Percentiles rank a stretch among this genome's conserved stretches.
phyloP scores from a whole-genome alignment of 2,888 invertebrate species.

The Branchinecta sandiegonensis region DNA sequence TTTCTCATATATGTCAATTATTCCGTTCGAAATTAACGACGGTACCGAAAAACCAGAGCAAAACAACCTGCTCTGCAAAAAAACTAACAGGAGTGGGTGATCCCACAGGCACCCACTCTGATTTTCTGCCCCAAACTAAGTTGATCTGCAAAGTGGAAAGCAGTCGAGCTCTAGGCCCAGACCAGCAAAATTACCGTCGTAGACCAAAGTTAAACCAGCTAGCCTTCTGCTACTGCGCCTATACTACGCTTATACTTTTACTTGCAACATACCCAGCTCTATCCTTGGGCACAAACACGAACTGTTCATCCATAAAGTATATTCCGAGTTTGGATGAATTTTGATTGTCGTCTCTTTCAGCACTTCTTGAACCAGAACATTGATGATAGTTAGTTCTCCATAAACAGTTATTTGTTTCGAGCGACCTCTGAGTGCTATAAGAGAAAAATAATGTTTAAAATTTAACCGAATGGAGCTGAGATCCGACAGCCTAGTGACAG shows the following conservation, averaged over 20 bases:
- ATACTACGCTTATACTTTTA: not conserved
- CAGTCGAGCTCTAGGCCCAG: no score
- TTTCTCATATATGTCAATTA: no score
- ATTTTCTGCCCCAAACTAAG: no score
- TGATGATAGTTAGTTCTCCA: conserved; percentile 21
- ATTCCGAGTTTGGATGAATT: conserved; percentile 18
- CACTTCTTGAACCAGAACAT: conserved; percentile 21
- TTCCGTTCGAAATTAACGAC: no score
- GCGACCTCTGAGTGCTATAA: conserved; percentile 9
- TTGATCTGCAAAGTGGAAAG: no score
- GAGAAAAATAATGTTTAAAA: not conserved
- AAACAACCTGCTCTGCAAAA: no score
- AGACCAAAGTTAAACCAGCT: not conserved
- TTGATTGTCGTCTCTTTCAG: conserved; percentile 21
- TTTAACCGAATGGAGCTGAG: no score
- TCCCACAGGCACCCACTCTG: no score
- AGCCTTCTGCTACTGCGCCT: no score
- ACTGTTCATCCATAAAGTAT: conserved; percentile 22
- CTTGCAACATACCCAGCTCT: conserved; percentile 20
- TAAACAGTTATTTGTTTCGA: conserved; percentile 16
- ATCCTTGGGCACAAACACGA: conserved; percentile 23
- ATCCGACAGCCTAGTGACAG: no score
- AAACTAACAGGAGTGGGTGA: no score
- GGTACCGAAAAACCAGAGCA: no score
- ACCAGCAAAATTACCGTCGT: not conserved